These are phyloP conservation scores for Sparus aurata DNA, from an alignment of 2,797 vertebrate genomes.

Conservation along the genomic window DNA sequence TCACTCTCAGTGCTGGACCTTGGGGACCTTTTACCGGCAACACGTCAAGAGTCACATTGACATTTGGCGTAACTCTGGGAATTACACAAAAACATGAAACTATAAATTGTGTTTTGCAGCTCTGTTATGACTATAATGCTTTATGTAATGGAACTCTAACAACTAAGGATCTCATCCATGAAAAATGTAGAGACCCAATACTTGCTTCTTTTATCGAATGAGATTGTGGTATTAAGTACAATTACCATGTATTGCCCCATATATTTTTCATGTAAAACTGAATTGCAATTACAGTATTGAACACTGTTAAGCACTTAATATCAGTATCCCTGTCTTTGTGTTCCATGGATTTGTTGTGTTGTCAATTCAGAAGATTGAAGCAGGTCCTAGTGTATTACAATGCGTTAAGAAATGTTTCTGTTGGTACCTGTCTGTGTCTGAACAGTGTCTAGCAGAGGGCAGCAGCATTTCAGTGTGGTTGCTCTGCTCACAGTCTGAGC, in stretches of 20 bases:
- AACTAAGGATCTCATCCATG: no score
- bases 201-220: neutral
- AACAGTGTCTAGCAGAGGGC: slow-evolving; percentile 45
- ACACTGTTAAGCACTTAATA: no score
- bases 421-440: slow-evolving; percentile 84
- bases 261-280: neutral
- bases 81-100: slow-evolving; percentile 40
- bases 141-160: no score
- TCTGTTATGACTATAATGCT: no score
- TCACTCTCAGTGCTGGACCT: slow-evolving; percentile 78
- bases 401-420: neutral
- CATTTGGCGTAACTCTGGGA: slow-evolving; percentile 78
- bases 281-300: neutral
- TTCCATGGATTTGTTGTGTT: neutral
- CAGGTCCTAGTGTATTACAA: neutral
- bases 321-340: neutral
- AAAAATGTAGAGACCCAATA: no score
- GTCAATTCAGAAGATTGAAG: neutral
- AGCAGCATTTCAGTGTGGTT: slow-evolving; percentile 70
- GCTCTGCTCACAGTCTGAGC: slow-evolving; percentile 64
- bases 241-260: neutral
- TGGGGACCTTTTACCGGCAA: slow-evolving; percentile 97
- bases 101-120: neutral
- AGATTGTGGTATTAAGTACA: neutral
- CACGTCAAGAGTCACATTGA: slow-evolving; percentile 91